Evolutionary conservation across 2,888 invertebrate genomes (phyloP), one percentile per base, ranked within the genome.

Genomic region (Phyllotreta cruciferae): DNA sequence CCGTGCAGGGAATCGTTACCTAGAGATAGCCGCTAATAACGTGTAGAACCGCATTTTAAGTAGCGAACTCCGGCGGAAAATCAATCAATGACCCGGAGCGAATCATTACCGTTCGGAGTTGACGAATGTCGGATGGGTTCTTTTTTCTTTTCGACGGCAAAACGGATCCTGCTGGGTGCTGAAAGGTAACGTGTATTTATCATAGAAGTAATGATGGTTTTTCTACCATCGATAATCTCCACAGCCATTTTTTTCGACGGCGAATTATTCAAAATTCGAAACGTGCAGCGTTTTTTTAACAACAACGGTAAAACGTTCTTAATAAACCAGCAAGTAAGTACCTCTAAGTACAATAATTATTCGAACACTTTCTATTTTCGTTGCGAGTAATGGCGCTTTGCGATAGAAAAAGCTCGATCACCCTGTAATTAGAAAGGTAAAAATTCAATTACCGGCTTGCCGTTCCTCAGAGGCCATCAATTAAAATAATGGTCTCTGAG

Each of bases 1-100:
- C 77, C 77, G 67, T 49, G 57, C 37, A 35, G 71, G 68, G 77
- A 69, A 70, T 68, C 73, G 77, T 77, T 78, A 74, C 73, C 73
- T 68, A 73, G 72, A 75, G 78, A 78, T 78, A 78, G 75, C 75
- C 74, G 75, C 77, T 78, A 78, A 78, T 78, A 78, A 77, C 75
- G 74, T 75, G 77, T 77, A 78, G 77, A 74, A 72, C 75, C 72
- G 75, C 76, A 78, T 78, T 75, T 74, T 78, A 76, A 78, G 76
- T 76, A 77, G 77, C 73, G 68, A 75, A 76, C 73, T 72, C 68
- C 11, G 41, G 63, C 69, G 70, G 71, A 74, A 75, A 76, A 77
- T 78, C 78, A 77, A 78, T 78, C 78, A 78, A 77, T 54, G 56
- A 62, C 45, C 56, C 60, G 56, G 52, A 60, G 60, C 53, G 47